Base-by-base conservation (phyloP, 2,888 invertebrate genomes). In the Hipparchia semele region DNA sequence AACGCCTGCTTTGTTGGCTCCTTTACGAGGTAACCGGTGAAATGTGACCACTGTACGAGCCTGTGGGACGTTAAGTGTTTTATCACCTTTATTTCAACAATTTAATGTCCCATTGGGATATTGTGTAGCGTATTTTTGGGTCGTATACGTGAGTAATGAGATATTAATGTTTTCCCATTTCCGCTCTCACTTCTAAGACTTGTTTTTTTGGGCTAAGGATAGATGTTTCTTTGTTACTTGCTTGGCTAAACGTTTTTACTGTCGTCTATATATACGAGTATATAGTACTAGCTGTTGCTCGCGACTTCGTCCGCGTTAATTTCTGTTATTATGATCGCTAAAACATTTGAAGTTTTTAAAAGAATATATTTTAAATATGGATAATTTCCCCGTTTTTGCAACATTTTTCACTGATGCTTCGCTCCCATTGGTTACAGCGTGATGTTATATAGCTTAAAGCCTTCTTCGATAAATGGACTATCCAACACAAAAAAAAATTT, bases 51-150 rank as follows among this genome's bases (percentile, higher is more conserved):
- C 59, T 68, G 60, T 9, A 4, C 49, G 12, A 56, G 12, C 74
- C 74, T 70, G 70, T 13, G 71, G 74, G 73, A 70, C 60, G 62
- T 71, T 74, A 73, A 68, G 71, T 75, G 74, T 71, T 75, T 75
- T 77, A 77, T 77, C 78, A 78, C 77, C 75, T 73, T 76, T 77
- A 73, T 76, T 78, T 73, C 62, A 65, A 74, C 71, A 75, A 75
- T 71, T 73, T 75, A 75, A 66, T 62, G 60, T 59, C 61, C 75
- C 74, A 78, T 78, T 78, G 77, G 74, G 71, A 73, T 73, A 77
- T 75, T 77, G 72, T 75, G 68, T 71, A 53, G 62, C 74, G 74
- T 70, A 72, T 74, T 72, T 68, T 23, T 53, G 68, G 72, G 33
- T 51, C 45, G 70, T 67, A 58, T 59, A 59, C 73, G 64, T 66